Base-by-base conservation (phyloP, 2,888 invertebrate species). In the Stratiomys singularior region DNA sequence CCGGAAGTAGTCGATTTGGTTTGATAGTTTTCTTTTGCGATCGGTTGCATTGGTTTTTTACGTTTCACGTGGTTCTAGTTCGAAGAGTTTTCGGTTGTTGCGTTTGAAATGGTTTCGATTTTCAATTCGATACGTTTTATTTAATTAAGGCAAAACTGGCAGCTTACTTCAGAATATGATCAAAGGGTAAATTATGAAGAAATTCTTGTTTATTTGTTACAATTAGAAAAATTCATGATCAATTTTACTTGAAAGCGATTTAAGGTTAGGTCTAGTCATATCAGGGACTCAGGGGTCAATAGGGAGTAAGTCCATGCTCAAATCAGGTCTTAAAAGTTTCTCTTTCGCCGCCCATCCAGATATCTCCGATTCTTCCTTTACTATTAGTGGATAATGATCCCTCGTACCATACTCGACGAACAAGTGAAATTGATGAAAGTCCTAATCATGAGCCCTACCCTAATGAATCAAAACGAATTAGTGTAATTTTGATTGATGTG, bases 171-270 rank as follows among this genome's bases (percentile, higher is more conserved):
- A 58, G 74, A 74, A 60, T 60, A 74, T 74, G 74, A 74, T 74
- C 37, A 74, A 74, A 18, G 74, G 74, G 74, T 74, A 74, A 74
- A 27, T 52, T 56, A 27, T 25, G 27, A 1, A 37, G 18, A 37
- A 67, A 23, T 52, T 52, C 21, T n/a, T 28, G 18, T 52, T 72
- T 25, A 56, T 9, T 47, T 71, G n/a, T n/a, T n/a, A n/a, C n/a
- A n/a, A n/a, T n/a, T n/a, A n/a, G n/a, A n/a, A n/a, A n/a, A n/a
- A n/a, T n/a, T n/a, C n/a, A n/a, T n/a, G n/a, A n/a, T n/a, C n/a
- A n/a, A n/a, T n/a, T n/a, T n/a, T n/a, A n/a, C n/a, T n/a, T n/a
- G n/a, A n/a, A n/a, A n/a, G n/a, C n/a, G n/a, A n/a, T n/a, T n/a
- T n/a, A n/a, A n/a, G n/a, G n/a, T n/a, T n/a, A n/a, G n/a, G n/a